Conservation (phyloP, 1,140 invertebrate genomes). For the Bactericera cockerelli region DNA sequence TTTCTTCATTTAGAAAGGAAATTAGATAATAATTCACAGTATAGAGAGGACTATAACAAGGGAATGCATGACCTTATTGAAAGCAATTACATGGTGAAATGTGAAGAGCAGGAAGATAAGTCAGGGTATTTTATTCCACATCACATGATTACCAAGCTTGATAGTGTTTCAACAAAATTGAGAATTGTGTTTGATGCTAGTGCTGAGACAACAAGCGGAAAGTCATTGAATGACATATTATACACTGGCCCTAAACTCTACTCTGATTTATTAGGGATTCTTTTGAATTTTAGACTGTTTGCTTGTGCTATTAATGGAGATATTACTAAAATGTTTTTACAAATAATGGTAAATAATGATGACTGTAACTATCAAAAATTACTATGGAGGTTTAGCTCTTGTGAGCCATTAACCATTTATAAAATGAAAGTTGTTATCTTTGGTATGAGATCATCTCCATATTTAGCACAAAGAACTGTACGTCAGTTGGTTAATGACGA, state of each 20-base stretch:
- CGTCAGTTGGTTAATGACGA: constrained; percentile 27
- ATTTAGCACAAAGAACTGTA: constrained; percentile 25
- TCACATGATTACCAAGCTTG: constrained; percentile 13
- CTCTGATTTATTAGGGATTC: constrained; percentile 21
- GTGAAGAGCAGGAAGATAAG: neutral
- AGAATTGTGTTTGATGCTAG: constrained; percentile 29
- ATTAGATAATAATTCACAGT: neutral
- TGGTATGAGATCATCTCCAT: constrained; percentile 25
- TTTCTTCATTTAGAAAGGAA: constrained; percentile 9
- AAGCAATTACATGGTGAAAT: neutral
- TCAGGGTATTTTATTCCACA: constrained; percentile 16
- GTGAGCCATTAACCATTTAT: neutral
- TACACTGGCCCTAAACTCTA: constrained; percentile 24
- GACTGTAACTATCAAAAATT: constrained; percentile 8
- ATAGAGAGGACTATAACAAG: neutral
- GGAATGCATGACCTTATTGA: neutral
- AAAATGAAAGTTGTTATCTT: constrained; percentile 22
- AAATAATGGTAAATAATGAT: neutral
- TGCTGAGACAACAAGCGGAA: constrained; percentile 18
- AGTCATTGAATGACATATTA: constrained; percentile 23
- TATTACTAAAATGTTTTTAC: too few relatives aligned
- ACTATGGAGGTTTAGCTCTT: neutral
- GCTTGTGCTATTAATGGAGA: constrained; percentile 14
- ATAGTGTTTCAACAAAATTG: constrained; percentile 20
- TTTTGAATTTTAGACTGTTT: constrained; percentile 19